Conservation (phyloP, 2,888 invertebrate species). For the Seladonia tumulorum region DNA sequence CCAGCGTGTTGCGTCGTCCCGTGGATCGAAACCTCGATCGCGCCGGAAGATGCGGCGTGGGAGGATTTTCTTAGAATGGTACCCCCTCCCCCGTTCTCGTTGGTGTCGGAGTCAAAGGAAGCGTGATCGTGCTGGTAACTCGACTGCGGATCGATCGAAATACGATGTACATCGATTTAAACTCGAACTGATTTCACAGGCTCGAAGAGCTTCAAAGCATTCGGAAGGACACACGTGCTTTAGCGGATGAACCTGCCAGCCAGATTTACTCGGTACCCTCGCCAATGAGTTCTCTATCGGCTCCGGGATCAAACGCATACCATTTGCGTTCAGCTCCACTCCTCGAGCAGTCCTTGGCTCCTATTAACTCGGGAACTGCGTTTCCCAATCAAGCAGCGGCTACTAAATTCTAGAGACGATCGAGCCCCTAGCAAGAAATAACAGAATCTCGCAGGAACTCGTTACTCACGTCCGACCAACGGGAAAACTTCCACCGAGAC, state of each 20-base stretch:
- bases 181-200: not conserved
- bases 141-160: not conserved
- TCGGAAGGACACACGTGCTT: constrained; percentile 9
- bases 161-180: not conserved
- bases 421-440: not conserved
- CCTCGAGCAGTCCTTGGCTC: not conserved
- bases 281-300: constrained; percentile 31
- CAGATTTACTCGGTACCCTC: constrained; percentile 29
- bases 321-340: not conserved
- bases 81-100: not conserved
- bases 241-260: constrained; percentile 8
- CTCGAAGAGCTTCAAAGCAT: not conserved
- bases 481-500: not conserved
- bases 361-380: not conserved
- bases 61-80: not conserved
- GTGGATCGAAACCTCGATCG: not conserved
- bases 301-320: constrained; percentile 37
- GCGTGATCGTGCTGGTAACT: not conserved
- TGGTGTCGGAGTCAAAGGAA: not conserved
- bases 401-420: not conserved
- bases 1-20: not conserved
- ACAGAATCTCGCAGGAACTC: not conserved
- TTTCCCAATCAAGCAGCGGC: constrained; percentile 1
- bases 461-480: not conserved
- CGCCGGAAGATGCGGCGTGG: not conserved